Conservation (phyloP, 2,888 invertebrate genomes). For the Brachyptera putata region DNA sequence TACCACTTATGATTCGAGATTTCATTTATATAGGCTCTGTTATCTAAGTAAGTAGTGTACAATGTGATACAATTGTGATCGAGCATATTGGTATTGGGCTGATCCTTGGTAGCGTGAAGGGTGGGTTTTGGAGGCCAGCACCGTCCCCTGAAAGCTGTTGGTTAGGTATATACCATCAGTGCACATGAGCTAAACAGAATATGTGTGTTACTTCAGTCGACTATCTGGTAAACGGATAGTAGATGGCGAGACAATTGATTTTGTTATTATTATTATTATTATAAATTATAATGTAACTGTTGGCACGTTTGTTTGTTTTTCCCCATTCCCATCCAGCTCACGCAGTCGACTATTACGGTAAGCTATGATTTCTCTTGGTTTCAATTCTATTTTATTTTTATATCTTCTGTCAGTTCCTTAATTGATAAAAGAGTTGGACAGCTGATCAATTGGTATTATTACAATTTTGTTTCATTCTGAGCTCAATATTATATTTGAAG, state of each 20-base stretch:
- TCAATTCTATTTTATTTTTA: constrained; percentile 30
- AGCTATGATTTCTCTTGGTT: constrained; percentile 74
- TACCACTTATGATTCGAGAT: no score
- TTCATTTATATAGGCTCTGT: no score
- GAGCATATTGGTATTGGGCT: no score
- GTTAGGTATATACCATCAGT: neutral
- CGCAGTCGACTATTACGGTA: constrained; percentile 99
- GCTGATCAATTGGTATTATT: neutral
- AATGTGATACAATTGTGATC: no score
- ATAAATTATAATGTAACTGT: constrained; percentile 22
- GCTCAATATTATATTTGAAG: no score
- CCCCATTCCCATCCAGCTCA: constrained; percentile 63
- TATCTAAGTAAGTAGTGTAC: no score
- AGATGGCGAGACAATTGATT: constrained; percentile 15
- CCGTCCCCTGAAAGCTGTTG: neutral
- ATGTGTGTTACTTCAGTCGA: constrained; percentile 12
- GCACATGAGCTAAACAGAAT: constrained; percentile 19
- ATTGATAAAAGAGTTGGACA: neutral
- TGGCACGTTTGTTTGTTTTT: constrained; percentile 41
- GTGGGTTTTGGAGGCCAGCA: no score
- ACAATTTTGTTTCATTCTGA: neutral
- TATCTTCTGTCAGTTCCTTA: neutral
- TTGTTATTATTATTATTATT: no score
- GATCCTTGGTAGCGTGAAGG: no score
- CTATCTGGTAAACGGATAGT: neutral